Evolutionary conservation across 2,113 vertebrate genomes (phyloP).

Genomic region (Tichodroma muraria): DNA sequence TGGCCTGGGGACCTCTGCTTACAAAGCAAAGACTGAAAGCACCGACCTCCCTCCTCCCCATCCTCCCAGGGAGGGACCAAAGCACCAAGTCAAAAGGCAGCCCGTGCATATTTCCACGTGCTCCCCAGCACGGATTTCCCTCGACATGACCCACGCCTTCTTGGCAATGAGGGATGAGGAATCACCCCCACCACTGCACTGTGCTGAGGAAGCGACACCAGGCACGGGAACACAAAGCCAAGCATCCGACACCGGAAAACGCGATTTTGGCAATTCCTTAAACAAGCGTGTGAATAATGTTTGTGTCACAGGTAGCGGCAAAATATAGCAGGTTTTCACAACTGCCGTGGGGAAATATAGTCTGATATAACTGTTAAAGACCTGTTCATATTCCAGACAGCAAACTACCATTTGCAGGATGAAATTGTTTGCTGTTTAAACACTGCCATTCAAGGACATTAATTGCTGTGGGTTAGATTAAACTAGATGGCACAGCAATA

Average conservation of each 20-base stretch:
- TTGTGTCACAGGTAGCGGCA: neutral
- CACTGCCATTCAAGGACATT: conserved; percentile 61
- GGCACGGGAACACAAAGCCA: neutral
- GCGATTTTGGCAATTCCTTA: neutral
- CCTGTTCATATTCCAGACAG: conserved; percentile 41
- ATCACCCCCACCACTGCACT: neutral
- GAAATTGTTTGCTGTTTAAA: conserved; percentile 66
- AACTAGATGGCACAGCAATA: conserved; percentile 37
- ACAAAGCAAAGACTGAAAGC: neutral
- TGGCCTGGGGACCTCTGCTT: neutral
- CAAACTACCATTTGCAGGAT: conserved; percentile 35
- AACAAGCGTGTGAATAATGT: neutral
- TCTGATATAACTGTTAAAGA: conserved; percentile 32
- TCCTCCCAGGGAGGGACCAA: neutral
- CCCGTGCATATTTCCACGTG: accelerated
- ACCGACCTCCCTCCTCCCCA: neutral
- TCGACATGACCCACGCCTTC: neutral
- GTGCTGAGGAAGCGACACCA: neutral
- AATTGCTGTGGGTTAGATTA: conserved; percentile 69
- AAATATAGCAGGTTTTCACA: neutral
- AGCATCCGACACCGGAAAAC: neutral
- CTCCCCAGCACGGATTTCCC: neutral
- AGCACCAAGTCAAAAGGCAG: neutral
- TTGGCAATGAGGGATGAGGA: neutral
- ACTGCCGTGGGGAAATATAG: conserved; percentile 15